phyloP scores from a whole-genome alignment of 2,888 invertebrate genomes.

The Teleogryllus oceanicus region DNA sequence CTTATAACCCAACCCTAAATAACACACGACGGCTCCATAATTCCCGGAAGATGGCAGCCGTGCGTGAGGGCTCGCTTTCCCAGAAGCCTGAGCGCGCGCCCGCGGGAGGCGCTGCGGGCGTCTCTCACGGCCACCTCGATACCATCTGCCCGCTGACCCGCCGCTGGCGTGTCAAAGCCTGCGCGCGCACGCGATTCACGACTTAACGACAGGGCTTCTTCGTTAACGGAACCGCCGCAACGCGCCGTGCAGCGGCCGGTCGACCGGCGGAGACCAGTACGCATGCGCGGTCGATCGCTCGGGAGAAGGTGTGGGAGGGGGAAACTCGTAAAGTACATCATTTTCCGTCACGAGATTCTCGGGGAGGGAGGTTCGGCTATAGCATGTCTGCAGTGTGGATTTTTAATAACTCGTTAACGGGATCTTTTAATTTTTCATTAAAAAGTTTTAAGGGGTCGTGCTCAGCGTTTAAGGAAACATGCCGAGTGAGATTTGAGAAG shows the following conservation, averaged over 20 bases:
- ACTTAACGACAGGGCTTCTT: not conserved
- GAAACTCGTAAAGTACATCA: not conserved
- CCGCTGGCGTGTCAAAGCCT: constrained; percentile 3
- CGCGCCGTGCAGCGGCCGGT: not conserved
- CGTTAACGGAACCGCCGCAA: not conserved
- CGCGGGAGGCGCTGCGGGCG: not conserved
- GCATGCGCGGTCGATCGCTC: not conserved
- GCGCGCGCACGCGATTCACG: not conserved
- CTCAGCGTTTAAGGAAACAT: not conserved
- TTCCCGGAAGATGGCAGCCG: too few relatives aligned
- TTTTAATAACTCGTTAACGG: not conserved
- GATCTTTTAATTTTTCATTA: not conserved
- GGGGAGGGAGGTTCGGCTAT: not conserved
- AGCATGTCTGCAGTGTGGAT: not conserved
- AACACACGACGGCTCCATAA: too few relatives aligned
- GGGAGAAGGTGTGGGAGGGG: not conserved
- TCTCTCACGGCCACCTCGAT: constrained; percentile 9
- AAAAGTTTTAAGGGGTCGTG: not conserved
- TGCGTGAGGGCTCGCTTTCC: too few relatives aligned
- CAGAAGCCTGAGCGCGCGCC: too few relatives aligned
- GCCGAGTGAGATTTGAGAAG: not conserved
- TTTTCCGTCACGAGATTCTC: not conserved
- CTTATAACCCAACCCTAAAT: too few relatives aligned
- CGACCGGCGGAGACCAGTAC: not conserved
- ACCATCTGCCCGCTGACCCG: constrained; percentile 10